phyloP scores from a whole-genome alignment of 1,140 invertebrate species.

The Melanaphis sacchari region DNA sequence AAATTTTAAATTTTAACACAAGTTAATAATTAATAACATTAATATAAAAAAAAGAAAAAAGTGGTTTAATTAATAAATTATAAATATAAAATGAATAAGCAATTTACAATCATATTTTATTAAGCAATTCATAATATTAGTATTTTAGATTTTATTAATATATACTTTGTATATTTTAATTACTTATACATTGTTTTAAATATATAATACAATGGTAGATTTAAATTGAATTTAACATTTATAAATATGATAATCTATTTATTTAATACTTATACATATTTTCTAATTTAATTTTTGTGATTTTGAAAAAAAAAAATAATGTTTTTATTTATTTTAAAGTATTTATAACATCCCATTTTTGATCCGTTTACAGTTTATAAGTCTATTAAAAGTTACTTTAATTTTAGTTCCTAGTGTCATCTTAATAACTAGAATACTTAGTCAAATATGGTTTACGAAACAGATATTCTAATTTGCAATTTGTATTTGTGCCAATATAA shows the following conservation, averaged over 20 bases:
- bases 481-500: constrained; percentile 14
- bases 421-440: background rate
- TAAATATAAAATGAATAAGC: too few relatives aligned
- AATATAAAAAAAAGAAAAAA: too few relatives aligned
- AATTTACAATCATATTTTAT: too few relatives aligned
- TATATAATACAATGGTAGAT: too few relatives aligned
- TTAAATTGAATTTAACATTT: background rate
- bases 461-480: constrained; percentile 23
- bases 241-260: background rate
- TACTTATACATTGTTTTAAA: too few relatives aligned
- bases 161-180: background rate
- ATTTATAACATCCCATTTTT: background rate
- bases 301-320: too few relatives aligned
- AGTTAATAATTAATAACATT: too few relatives aligned
- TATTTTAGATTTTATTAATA: too few relatives aligned
- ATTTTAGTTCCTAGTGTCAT: background rate
- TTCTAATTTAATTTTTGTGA: background rate
- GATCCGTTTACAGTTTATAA: background rate
- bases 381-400: background rate
- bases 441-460: background rate
- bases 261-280: background rate
- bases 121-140: too few relatives aligned
- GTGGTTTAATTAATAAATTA: too few relatives aligned
- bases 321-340: background rate
- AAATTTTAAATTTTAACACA: background rate